Evolutionary conservation across 2,113 vertebrate species (phyloP), one percentile per base, ranked within the genome.

Genomic region (Illadopsis cleaveri): DNA sequence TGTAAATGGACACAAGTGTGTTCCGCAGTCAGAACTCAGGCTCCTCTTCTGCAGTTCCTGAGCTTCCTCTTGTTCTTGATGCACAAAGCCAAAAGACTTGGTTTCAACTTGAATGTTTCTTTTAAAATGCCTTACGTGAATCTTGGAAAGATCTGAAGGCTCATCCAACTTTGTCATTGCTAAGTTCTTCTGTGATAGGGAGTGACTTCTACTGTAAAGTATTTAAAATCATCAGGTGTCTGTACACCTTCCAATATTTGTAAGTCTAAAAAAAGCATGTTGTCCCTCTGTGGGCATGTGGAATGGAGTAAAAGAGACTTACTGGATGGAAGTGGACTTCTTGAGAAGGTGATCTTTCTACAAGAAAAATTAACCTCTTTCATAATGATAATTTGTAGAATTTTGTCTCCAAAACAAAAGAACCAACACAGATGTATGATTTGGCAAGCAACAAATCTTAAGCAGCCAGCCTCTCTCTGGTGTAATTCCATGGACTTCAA

Each of bases 381-480:
- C 47, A 54, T 88, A 73, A 86, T 8, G 11, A 54, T 84, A 70
- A 89, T 82, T 90, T 73, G 64, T 93, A 77, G 84, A 93, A 70
- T 47, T 40, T 31, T 93, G 71, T 95, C 91, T 95, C 86, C 87
- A 96, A 96, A 94, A 94, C 90, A 92, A 92, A 95, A 92, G 69
- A 93, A 87, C 78, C 83, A 96, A 89, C 80, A 96, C 92, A 95
- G 92, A 95, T 91, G 93, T 83, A 96, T 48, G 28, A 23, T 69
- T 90, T 94, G 96, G 86, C 96, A 96, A 87, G 75, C 42, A 2
- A 20, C 60, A 73, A 70, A 86, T 65, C 57, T 56, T 77, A 69
- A 92, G 70, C 33, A 90, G 84, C 86, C 75, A 94, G 35, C 35
- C 58, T 60, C 40, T 95, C 82, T 58, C 38, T 87, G 47, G 62